Percentiles rank a stretch among this genome's conserved stretches.
Conservation (phyloP, 2,113 vertebrate genomes). For the Pholis gunnellus region DNA sequence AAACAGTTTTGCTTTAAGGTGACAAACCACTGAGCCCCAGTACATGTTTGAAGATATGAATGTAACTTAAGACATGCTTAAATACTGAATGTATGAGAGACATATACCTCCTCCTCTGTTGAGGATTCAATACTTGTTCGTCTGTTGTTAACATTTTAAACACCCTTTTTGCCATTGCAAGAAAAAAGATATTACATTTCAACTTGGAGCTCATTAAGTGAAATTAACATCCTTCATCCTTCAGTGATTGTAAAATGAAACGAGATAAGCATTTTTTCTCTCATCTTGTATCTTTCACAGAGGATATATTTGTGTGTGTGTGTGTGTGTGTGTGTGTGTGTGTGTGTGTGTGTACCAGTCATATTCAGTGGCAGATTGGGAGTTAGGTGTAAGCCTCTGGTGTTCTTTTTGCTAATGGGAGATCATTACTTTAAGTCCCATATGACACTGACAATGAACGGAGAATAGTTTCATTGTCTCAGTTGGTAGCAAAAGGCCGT, state of each 20-base stretch:
- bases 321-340: too few species aligned
- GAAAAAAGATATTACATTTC: neutral
- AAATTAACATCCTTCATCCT: neutral
- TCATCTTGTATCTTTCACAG: too few species aligned
- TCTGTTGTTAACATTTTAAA: neutral
- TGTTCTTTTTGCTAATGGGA: conserved; percentile 29
- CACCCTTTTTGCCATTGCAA: neutral
- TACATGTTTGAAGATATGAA: neutral
- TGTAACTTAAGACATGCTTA: neutral
- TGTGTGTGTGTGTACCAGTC: conserved; percentile 7
- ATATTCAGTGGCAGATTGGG: conserved; percentile 26
- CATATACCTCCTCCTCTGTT: neutral
- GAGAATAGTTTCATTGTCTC: conserved; percentile 11
- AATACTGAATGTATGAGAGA: neutral
- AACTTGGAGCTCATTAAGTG: neutral
- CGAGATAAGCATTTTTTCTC: too few species aligned
- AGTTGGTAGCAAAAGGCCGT: neutral
- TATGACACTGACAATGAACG: conserved; percentile 16
- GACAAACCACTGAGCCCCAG: neutral
- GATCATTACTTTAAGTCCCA: conserved; percentile 26
- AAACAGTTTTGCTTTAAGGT: neutral
- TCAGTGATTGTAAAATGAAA: neutral
- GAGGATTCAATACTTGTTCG: neutral
- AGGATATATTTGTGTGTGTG: too few species aligned
- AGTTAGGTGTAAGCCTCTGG: conserved; percentile 30